These are phyloP conservation scores for Ectropis grisescens DNA, from an alignment of 1,140 invertebrate species.

Conservation along the genomic window DNA sequence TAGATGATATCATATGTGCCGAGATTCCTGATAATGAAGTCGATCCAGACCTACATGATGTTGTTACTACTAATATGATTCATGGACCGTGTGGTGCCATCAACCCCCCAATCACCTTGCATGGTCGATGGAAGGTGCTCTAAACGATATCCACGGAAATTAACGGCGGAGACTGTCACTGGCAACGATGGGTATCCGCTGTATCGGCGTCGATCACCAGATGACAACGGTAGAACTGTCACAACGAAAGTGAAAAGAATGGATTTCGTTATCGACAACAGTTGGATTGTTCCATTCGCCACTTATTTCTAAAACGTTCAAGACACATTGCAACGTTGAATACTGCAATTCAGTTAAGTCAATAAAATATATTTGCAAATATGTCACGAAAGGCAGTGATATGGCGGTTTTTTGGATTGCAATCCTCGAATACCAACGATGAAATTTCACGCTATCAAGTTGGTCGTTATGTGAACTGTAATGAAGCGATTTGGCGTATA, in stretches of 20 bases:
- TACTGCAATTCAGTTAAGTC: too few species aligned
- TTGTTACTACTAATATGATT: neutral
- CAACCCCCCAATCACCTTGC: neutral
- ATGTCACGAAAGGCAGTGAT: too few species aligned
- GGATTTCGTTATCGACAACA: too few species aligned
- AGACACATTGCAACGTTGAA: too few species aligned
- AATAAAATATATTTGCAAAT: too few species aligned
- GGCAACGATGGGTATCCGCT: neutral
- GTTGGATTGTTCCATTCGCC: too few species aligned
- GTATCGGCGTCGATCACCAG: slow-evolving; percentile 5
- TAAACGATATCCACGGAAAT: neutral
- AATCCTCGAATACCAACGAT: neutral
- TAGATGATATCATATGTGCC: neutral
- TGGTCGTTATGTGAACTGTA: neutral
- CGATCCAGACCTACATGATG: neutral
- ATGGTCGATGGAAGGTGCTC: neutral
- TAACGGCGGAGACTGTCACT: neutral
- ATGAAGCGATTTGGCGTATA: neutral
- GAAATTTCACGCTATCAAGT: neutral
- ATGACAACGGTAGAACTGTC: too few species aligned
- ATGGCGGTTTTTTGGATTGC: neutral
- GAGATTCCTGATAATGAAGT: neutral
- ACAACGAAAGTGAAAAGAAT: too few species aligned
- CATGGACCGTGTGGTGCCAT: neutral
- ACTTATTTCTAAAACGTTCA: too few species aligned